Conservation (phyloP, 2,888 invertebrate species). For the Ichneumoninae sp. region DNA sequence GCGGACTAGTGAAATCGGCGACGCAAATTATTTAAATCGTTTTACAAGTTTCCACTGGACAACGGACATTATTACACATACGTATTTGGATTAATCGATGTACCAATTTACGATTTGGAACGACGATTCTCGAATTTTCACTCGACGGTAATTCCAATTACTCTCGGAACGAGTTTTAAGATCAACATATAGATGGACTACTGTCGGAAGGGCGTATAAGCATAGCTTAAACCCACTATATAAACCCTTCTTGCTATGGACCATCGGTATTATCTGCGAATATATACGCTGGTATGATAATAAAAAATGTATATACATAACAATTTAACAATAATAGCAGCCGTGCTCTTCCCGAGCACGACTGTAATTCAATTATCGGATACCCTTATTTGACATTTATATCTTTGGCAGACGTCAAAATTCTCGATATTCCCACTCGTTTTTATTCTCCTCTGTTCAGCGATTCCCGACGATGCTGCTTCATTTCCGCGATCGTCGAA, state of each 20-base stretch:
- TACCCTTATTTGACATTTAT: neutral
- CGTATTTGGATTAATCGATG: neutral
- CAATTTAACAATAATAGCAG: neutral
- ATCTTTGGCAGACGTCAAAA: neutral
- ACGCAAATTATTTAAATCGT: neutral
- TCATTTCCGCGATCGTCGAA: slow-evolving; percentile 41
- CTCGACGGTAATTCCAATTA: neutral
- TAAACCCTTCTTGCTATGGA: neutral
- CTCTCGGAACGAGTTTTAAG: neutral
- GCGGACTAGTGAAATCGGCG: neutral
- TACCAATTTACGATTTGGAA: neutral
- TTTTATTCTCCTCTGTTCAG: slow-evolving; percentile 31
- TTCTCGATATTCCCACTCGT: slow-evolving; percentile 41
- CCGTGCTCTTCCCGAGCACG: neutral
- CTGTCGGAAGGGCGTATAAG: too few relatives aligned
- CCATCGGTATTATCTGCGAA: neutral
- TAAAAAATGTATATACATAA: slow-evolving; percentile 3
- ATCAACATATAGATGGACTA: too few relatives aligned
- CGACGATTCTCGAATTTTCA: neutral
- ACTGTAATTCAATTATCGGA: neutral
- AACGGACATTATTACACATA: neutral
- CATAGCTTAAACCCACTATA: neutral
- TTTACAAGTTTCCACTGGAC: neutral
- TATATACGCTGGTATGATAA: neutral
- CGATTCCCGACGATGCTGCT: slow-evolving; percentile 39